A percentile compares a stretch with the other conserved stretches of the same genome.
phyloP scores from a whole-genome alignment of 2,888 invertebrate species.

The Oasisia sp. region DNA sequence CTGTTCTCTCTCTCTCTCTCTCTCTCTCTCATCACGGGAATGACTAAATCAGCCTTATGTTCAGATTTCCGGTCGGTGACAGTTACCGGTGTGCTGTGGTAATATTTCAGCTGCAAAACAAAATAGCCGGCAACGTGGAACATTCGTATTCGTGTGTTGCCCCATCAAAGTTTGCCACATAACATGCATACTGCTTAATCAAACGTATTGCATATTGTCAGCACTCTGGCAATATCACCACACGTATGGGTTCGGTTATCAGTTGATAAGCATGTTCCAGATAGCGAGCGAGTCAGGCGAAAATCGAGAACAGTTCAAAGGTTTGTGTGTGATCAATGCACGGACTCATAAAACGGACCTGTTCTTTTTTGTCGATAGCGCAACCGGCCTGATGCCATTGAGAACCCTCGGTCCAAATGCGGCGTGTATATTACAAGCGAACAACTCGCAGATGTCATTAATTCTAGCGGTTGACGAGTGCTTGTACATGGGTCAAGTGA shows the following conservation, averaged over 20 bases:
- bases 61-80: neutral
- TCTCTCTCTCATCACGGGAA: neutral
- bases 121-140: neutral
- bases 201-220: neutral
- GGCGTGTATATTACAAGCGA: neutral
- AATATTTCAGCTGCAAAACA: neutral
- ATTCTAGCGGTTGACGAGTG: neutral
- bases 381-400: neutral
- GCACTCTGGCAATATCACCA: neutral
- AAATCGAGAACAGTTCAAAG: neutral
- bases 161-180: neutral
- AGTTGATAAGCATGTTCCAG: neutral
- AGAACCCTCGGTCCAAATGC: neutral
- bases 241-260: neutral
- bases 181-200: neutral
- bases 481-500: neutral
- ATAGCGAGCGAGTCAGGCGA: neutral
- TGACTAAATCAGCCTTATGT: neutral
- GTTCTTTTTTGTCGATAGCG: neutral
- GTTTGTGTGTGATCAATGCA: neutral
- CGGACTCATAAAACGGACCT: neutral
- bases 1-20: no score
- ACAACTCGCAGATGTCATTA: neutral
- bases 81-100: neutral
- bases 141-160: neutral